Base-by-base conservation (phyloP, 2,888 invertebrate genomes). In the Meliscaeva auricollis region DNA sequence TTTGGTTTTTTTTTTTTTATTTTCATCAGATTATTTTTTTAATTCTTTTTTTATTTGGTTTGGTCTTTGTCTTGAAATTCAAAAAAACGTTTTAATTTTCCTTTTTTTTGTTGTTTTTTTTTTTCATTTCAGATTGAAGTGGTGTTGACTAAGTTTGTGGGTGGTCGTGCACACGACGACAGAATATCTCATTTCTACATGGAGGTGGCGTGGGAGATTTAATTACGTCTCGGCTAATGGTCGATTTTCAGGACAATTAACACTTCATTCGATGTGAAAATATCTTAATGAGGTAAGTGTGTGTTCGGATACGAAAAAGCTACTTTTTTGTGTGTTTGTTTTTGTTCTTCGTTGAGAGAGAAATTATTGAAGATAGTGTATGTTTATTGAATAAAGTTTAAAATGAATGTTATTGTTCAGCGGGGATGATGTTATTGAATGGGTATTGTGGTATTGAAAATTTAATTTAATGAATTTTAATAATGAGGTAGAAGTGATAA, bases 221-320 rank as follows among this genome's bases (percentile, higher is more conserved):
- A 80, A 76, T 84, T 80, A 68, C 84, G 50, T 66, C 58, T n/a
- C 13, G n/a, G 32, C 75, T 84, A 84, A 84, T 84, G 68, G 84
- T 20, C 84, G 75, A 84, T 84, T 80, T 80, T 75, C 66, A 60
- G 75, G 60, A 74, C 75, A 84, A 84, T 84, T 84, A 84, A 64
- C 80, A 84, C 75, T 70, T 73, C 44, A 66, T 75, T 84, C 74
- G 70, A 66, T 70, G 69, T 56, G 35, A 66, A 76, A 52, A 62
- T 72, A 66, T 26, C 44, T 70, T 32, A 64, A 56, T 72, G 50
- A 50, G 81, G 72, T 76, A 60, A 58, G 64, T 80, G 41, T 35
- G 11, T 35, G 15, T 17, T 32, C 17, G 41, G 48, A 35, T 38
- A 58, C 2, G 30, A 13, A 17, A 32, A 15, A 11, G 26, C 26